Base-by-base conservation (phyloP, 2,888 invertebrate species). In the Strigamia crassipes region DNA sequence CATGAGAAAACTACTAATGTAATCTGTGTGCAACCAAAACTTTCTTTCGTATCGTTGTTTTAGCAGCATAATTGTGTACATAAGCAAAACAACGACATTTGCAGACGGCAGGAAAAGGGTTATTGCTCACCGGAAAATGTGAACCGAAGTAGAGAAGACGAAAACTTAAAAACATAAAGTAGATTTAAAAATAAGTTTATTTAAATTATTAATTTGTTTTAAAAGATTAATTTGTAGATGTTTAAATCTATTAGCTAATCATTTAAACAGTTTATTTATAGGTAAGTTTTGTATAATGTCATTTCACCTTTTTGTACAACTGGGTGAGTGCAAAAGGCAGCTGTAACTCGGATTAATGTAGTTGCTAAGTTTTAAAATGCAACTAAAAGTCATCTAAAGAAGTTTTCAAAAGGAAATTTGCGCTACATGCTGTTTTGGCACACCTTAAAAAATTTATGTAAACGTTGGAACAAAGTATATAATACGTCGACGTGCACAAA, bases 21-120 rank as follows among this genome's bases (percentile, higher is more conserved):
- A 79, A 18, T 79, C 79, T 8, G 38, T 34, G 21, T 42, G 18
- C n/a, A 5, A 41, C 79, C 79, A 79, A 21, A 78, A 34, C 13
- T 15, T 78, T 5, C n/a, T 34, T 23, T 78, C 31, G 78, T 78
- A 31, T 23, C 31, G 13, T 21, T 21, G 21, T 12, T 38, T 78
- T 78, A 27, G 5, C 31, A 78, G 10, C 38, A 34, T 78, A 18
- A 13, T 46, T 46, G 42, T 10, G 12, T n/a, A 10, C 42, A 46
- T 34, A 46, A 46, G 42, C 42, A 46, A 15, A 46, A 46, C 42
- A 46, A 46, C 42, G 15, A 46, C 42, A 46, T 13, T 13, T 46
- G 42, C 42, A 46, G 42, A 46, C 42, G 42, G 42, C 42, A 46
- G 42, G 42, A 46, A 46, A 10, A 46, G 42, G 1, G 42, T 13